Conservation (phyloP, 2,113 vertebrate genomes). For the Poeciliopsis occidentalis region DNA sequence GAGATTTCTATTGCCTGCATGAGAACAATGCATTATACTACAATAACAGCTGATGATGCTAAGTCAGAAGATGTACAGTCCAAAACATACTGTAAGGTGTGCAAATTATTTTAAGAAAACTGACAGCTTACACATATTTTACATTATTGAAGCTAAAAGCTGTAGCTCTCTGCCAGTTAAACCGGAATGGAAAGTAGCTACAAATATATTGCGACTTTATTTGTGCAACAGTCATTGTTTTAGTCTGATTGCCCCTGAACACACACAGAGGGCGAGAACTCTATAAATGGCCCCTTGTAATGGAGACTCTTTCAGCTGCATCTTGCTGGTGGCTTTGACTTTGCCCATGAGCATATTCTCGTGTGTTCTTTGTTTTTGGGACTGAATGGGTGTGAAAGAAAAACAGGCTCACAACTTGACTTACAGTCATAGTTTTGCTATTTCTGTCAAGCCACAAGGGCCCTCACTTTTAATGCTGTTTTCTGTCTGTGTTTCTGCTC, state of each 20-base stretch:
- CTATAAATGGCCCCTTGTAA: slow-evolving; percentile 77
- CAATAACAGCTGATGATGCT: slow-evolving; percentile 25
- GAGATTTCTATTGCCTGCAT: not conserved
- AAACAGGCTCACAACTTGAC: slow-evolving; percentile 63
- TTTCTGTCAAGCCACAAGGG: slow-evolving; percentile 58
- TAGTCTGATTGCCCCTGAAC: slow-evolving; percentile 72
- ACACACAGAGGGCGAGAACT: slow-evolving; percentile 39
- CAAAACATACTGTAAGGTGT: slow-evolving; percentile 1
- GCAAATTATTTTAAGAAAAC: not conserved
- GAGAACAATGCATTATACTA: slow-evolving; percentile 9
- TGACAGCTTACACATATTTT: not conserved
- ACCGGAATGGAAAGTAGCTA: slow-evolving; percentile 54
- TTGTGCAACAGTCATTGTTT: slow-evolving; percentile 74
- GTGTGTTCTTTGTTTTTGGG: slow-evolving; percentile 64
- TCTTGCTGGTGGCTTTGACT: slow-evolving; percentile 63
- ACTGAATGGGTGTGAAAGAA: slow-evolving; percentile 65
- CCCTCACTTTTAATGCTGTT: not conserved
- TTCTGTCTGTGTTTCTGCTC: slow-evolving; percentile 39
- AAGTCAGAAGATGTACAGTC: slow-evolving; percentile 8
- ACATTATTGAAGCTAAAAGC: slow-evolving; percentile 23
- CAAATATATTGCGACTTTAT: slow-evolving; percentile 50
- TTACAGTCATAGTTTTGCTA: slow-evolving; percentile 72
- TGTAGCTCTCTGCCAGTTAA: slow-evolving; percentile 39
- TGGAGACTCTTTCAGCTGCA: slow-evolving; percentile 61
- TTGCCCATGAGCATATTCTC: slow-evolving; percentile 67